Conservation (phyloP, 92 coral and sea anemone genomes). For the Umimayanthus kanabou region DNA sequence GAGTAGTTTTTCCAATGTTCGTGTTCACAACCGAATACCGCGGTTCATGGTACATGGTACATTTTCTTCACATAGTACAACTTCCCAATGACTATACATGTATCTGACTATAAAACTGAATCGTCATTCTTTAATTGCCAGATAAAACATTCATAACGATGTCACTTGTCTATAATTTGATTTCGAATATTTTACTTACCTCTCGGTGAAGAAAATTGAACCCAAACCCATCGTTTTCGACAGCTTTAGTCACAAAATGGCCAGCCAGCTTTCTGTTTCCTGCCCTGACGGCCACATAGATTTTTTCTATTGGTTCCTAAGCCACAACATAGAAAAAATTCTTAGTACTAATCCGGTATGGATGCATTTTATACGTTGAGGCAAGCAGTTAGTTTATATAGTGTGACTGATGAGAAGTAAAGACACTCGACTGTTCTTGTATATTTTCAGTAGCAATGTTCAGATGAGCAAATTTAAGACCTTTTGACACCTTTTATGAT, state of each 20-base stretch:
- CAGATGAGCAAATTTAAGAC: too few species aligned
- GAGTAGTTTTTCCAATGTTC: too few species aligned
- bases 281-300: slow-evolving; percentile 73
- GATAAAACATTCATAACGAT: background rate
- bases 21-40: too few species aligned
- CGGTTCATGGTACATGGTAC: too few species aligned
- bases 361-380: background rate
- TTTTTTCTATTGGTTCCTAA: slow-evolving; percentile 51
- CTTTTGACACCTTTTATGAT: too few species aligned
- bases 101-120: background rate
- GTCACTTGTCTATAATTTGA: too few species aligned
- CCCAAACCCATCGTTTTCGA: slow-evolving; percentile 81
- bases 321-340: background rate
- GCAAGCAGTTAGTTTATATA: background rate
- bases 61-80: background rate
- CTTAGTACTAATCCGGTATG: background rate
- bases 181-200: slow-evolving; percentile 39
- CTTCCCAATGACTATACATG: background rate
- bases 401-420: too few species aligned
- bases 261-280: slow-evolving; percentile 85
- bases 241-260: slow-evolving; percentile 69
- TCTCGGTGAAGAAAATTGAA: slow-evolving; percentile 88
- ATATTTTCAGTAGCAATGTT: too few species aligned
- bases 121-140: background rate
- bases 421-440: too few species aligned